Evolutionary conservation across 2,888 invertebrate species (phyloP), one percentile per base, ranked within the genome.

Genomic region (Volucella bombylans): DNA sequence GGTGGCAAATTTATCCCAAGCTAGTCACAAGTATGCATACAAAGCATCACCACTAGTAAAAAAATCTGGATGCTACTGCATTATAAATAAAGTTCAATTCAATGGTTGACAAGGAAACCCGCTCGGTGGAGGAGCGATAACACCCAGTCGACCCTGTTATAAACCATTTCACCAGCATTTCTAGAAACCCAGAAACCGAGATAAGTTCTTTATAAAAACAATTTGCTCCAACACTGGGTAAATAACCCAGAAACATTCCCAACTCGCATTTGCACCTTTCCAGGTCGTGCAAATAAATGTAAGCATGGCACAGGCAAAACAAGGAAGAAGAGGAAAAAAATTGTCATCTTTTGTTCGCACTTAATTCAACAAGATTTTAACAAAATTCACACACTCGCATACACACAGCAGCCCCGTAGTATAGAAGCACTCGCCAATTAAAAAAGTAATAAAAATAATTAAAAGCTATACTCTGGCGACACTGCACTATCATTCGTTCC

Each of bases 401-500:
- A 23, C 2, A 54, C 39, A 41, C 69, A 67, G 43, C 61, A 62
- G 50, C 59, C 31, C 31, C 6, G 31, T 31, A 18, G 50, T 54
- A 43, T 39, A 31, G 18, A 15, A 52, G 71, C 15, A 54, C 50
- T 47, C 39, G 43, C 64, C 65, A 72, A 79, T 79, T 79, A 71
- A 79, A 79, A 72, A 72, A 79, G 78, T 78, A 72, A 72, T 79
- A 65, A 79, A 79, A 79, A 79, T 79, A 79, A 79, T 79, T 79
- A 72, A 78, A 78, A 78, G 78, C 64, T 55, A 65, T 61, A 72
- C 79, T 67, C 55, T 43, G 69, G 69, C 77, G 77, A 78, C 71
- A 64, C 57, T 64, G 12, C 64, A 64, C 15, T 11, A 41, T 43
- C 59, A 52, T 52, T 52, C 59, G 72, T 31, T 61, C 65, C 43